Percentiles rank a stretch among this genome's conserved stretches.
Conservation (phyloP, 2,797 vertebrate species). For the Paedocypris micromegethes region DNA sequence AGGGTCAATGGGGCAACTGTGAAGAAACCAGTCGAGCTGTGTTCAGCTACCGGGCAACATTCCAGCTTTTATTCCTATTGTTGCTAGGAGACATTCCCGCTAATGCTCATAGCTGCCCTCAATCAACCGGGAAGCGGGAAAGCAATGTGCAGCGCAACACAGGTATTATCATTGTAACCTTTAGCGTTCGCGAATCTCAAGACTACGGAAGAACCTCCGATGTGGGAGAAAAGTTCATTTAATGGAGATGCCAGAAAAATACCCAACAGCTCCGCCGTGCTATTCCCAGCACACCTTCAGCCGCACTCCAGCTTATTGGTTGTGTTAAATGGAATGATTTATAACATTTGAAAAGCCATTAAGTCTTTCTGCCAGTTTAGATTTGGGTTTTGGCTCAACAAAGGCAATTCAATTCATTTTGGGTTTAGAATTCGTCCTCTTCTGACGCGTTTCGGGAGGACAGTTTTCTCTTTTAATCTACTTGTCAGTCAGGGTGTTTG, state of each 20-base stretch:
- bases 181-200: conserved; percentile 20
- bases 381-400: conserved; percentile 28
- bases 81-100: conserved; percentile 33
- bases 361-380: conserved; percentile 45
- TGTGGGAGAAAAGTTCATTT: conserved; percentile 42
- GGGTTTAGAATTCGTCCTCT: too few species aligned
- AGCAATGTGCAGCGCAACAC: conserved; percentile 14
- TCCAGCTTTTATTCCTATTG: conserved; percentile 19
- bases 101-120: conserved; percentile 28
- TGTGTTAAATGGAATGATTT: conserved; percentile 49
- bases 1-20: conserved; percentile 11
- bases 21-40: background rate
- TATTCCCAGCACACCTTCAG: conserved; percentile 16
- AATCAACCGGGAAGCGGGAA: conserved; percentile 24
- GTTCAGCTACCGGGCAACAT: conserved; percentile 24
- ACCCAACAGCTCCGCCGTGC: conserved; percentile 21
- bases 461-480: background rate
- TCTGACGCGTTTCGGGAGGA: too few species aligned
- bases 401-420: conserved; percentile 45
- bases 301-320: conserved; percentile 44
- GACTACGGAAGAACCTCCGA: conserved; percentile 16
- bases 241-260: conserved; percentile 29
- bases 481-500: background rate
- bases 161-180: conserved; percentile 30
- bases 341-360: conserved; percentile 47